Percentiles rank a stretch among this genome's conserved stretches.
Evolutionary conservation across 2,113 vertebrate species (phyloP).

Genomic region (Budorcas taxicolor): DNA sequence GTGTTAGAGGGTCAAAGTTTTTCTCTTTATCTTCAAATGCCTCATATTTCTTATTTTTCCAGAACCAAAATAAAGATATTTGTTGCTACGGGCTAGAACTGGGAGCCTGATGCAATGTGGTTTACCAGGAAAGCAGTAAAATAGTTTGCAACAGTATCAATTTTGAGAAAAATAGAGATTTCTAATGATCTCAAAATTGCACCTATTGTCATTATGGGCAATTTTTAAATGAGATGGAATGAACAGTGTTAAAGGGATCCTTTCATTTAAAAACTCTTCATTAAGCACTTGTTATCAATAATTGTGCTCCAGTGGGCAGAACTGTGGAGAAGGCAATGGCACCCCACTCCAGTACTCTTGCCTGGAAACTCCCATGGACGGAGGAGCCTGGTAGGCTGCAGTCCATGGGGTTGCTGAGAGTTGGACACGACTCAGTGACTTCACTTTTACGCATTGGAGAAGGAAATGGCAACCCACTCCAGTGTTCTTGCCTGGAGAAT

Average conservation of each 20-base stretch:
- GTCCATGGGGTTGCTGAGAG: no score
- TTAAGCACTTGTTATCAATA: neutral
- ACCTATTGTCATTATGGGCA: neutral
- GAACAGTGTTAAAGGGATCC: neutral
- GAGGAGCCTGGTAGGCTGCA: no score
- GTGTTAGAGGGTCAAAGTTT: neutral
- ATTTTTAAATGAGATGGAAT: conserved; percentile 1
- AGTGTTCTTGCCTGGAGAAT: no score
- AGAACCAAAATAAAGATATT: neutral
- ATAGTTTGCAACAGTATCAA: neutral
- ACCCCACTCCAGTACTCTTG: no score
- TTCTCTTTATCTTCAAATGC: conserved; percentile 13
- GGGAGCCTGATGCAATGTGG: neutral
- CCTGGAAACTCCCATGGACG: no score
- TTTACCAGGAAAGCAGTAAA: neutral
- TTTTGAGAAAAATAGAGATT: neutral
- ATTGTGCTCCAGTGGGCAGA: neutral
- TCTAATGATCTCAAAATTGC: neutral
- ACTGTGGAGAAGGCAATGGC: neutral
- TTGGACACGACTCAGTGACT: no score
- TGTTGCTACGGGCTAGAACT: neutral
- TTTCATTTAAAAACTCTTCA: neutral
- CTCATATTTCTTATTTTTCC: neutral
- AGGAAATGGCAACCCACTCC: no score
- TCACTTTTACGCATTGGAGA: no score